Percentiles rank a stretch among this genome's conserved stretches.
Conservation (phyloP, 2,888 invertebrate genomes). For the Nasonia oneida region DNA sequence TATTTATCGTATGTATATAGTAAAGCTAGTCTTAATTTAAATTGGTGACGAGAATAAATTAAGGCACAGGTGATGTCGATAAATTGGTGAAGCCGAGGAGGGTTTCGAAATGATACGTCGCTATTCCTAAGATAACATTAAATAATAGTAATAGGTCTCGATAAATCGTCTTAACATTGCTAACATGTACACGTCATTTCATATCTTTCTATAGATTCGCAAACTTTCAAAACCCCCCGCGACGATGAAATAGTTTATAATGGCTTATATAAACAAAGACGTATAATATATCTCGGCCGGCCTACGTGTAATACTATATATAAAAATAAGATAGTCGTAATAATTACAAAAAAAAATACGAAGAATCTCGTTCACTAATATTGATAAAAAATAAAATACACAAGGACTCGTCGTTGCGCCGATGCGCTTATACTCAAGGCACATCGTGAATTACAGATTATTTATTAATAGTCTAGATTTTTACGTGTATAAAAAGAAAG, state of each 20-base stretch:
- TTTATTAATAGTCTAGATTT: not conserved
- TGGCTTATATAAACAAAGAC: not conserved
- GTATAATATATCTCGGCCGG: constrained; percentile 14
- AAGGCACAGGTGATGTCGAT: constrained; percentile 60
- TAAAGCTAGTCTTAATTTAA: constrained; percentile 40
- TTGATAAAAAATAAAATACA: constrained; percentile 45
- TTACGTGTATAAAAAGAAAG: constrained; percentile 3
- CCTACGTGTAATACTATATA: constrained; percentile 15
- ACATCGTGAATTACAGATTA: constrained; percentile 42
- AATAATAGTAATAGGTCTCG: not conserved
- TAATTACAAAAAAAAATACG: constrained; percentile 43
- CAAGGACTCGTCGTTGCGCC: constrained; percentile 43
- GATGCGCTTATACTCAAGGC: constrained; percentile 43
- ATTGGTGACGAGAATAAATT: constrained; percentile 62
- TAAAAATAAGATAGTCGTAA: constrained; percentile 13
- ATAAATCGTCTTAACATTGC: not conserved
- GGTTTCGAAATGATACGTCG: constrained; percentile 43
- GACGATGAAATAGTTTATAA: constrained; percentile 12
- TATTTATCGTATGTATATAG: not conserved
- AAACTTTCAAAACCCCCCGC: constrained; percentile 38
- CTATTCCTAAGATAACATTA: not conserved
- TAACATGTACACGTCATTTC: not conserved
- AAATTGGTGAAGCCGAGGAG: constrained; percentile 40
- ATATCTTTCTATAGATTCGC: not conserved
- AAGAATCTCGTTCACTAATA: constrained; percentile 45